phyloP scores from a whole-genome alignment of 2,888 invertebrate genomes.

The Lacanobia wlatinum region DNA sequence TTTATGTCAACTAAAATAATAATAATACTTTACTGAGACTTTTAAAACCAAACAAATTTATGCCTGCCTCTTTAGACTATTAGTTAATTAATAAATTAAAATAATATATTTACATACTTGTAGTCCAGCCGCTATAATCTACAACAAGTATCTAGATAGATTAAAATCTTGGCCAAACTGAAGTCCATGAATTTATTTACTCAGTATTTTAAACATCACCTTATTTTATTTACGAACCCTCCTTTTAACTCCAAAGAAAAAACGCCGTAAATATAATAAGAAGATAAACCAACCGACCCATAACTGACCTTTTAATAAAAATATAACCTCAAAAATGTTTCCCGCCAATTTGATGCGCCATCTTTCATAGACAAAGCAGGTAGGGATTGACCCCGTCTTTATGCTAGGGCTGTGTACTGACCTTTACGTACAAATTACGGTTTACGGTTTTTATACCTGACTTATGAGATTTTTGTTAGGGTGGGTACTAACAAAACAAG shows the following conservation, averaged over 20 bases:
- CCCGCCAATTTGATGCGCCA: conserved; percentile 60
- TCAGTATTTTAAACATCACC: no score
- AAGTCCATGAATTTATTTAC: no score
- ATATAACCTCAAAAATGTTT: conserved; percentile 37
- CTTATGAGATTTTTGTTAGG: conserved; percentile 1
- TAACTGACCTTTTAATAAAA: conserved; percentile 23
- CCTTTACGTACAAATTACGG: conserved; percentile 17
- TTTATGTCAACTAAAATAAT: no score
- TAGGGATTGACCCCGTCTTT: conserved; percentile 29
- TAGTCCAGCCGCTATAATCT: no score
- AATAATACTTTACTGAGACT: no score
- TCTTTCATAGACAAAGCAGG: conserved; percentile 63
- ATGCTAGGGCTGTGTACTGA: conserved; percentile 5
- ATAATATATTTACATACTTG: no score
- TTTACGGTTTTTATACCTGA: conserved; percentile 22
- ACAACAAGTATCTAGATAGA: no score
- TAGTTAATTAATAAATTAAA: background rate
- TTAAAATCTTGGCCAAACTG: no score
- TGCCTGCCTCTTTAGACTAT: background rate
- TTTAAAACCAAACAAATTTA: no score
- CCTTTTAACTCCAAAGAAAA: background rate
- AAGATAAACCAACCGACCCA: conserved; percentile 10
- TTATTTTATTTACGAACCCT: background rate
- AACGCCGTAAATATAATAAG: conserved; percentile 4
- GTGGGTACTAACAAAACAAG: no score